Evolutionary conservation across 2,797 vertebrate species (phyloP), one percentile per base, ranked within the genome.

Genomic region (Staurois parvus): DNA sequence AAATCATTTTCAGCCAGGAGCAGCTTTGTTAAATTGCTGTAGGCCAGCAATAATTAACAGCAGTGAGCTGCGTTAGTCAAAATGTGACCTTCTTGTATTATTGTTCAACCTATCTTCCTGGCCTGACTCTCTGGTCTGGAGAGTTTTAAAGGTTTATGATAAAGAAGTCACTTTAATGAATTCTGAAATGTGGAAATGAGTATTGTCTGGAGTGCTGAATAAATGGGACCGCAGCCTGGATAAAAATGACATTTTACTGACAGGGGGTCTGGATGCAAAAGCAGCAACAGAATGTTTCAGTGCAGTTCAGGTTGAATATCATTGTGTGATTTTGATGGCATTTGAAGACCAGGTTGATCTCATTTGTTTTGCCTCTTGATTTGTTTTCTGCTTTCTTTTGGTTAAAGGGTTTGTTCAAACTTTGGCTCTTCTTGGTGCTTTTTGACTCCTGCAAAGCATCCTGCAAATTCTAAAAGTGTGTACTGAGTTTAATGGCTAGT

Each of bases 71-170:
- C 74, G 75, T 79, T 87, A 87, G 80, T 87, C 85, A 83, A 87
- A 87, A 87, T 87, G 79, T 87, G 85, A 87, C 85, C 85, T 87
- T 87, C 85, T 79, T 79, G 81, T 81, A 87, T 81, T 87, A 87
- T 87, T 87, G 85, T 87, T 81, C 83, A 62, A 83, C 76, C 85
- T 75, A 68, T 87, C 81, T 83, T 83, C 68, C 62, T 66, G 7
- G 59, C 67, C 75, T 83, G 56, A 79, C 75, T 73, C 81, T 74
- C 56, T 83, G 85, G 80, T 79, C 69, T 87, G 80, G n/a, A 73
- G 74, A 78, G 42, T 79, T 79, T 87, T 79, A 79, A 77, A 79
- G 80, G 70, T 72, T 73, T 86, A 76, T 32, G 75, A 59, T 68
- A 81, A 74, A 85, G 24, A 85, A 85, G 9, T 59, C 64, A 28